Conservation (phyloP, 2,888 invertebrate genomes). For the Venusia cambrica region DNA sequence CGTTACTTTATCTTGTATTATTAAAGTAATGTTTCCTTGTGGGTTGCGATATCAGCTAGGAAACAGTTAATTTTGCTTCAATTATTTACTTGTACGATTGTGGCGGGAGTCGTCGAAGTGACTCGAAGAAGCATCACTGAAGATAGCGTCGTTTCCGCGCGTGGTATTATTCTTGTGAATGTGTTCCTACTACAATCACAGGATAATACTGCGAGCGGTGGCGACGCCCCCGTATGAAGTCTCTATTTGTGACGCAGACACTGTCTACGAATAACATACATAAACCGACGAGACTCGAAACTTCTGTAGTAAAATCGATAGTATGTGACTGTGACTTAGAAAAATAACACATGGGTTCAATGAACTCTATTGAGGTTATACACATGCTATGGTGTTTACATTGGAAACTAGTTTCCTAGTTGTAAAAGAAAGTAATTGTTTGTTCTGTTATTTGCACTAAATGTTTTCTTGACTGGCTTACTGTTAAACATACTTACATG, state of each 20-base stretch:
- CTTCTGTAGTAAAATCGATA: constrained; percentile 26
- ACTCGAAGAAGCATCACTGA: constrained; percentile 22
- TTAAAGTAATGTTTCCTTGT: constrained; percentile 8
- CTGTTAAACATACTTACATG: constrained; percentile 5
- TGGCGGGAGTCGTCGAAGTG: constrained; percentile 16
- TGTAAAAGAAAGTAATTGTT: constrained; percentile 22
- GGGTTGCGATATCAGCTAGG: constrained; percentile 3
- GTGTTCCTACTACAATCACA: constrained; percentile 88
- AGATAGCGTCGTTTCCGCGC: constrained; percentile 58
- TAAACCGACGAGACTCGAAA: constrained; percentile 14
- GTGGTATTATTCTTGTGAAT: constrained; percentile 88
- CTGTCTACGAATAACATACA: constrained; percentile 17
- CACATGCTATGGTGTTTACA: constrained; percentile 44
- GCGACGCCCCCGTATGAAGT: constrained; percentile 36
- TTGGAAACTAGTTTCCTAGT: constrained; percentile 28
- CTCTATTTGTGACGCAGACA: constrained; percentile 7
- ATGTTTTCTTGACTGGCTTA: constrained; percentile 10
- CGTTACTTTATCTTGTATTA: constrained; percentile 6
- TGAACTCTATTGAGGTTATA: constrained; percentile 62
- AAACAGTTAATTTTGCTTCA: neutral
- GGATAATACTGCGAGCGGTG: constrained; percentile 91
- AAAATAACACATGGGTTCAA: constrained; percentile 58
- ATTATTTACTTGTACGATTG: constrained; percentile 5
- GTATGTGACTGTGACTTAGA: constrained; percentile 32
- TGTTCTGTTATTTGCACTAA: constrained; percentile 18